Base-by-base conservation (phyloP, 2,888 invertebrate species). In the Nephrotoma guestfalica region DNA sequence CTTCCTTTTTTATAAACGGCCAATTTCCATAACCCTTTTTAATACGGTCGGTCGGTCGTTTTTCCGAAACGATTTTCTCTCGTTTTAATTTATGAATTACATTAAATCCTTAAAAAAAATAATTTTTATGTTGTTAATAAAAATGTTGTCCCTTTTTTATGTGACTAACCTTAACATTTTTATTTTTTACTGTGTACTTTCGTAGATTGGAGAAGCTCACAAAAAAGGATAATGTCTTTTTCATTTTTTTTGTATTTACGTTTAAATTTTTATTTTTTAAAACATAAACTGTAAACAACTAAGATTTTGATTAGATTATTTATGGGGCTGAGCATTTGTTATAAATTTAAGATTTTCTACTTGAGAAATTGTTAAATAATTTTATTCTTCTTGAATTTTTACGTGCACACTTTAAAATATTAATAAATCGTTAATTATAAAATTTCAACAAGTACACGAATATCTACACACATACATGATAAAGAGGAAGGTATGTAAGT, bases 251-350 rank as follows among this genome's bases (percentile, higher is more conserved):
- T 84, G 41, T 84, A 0, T 84, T 11, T 40, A 30, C 30, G 30
- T 30, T 30, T 30, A 30, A 30, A 30, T 30, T 30, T 30, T 30
- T 83, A 4, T 83, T 83, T 84, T 84, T 41, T 41, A 41, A 41
- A 41, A 41, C 42, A 85, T 43, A 85, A 85, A 85, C 85, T 85
- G 85, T 85, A 85, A 85, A 85, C 85, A 85, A 85, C 42, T 43
- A 42, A 43, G 85, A 41, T 85, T 85, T 85, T 85, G 85, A 85
- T 85, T 85, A 43, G 85, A 85, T 85, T 85, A 85, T 18, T 85
- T 84, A 84, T 84, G 84, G 84, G 71, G 84, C 42, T 84, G 84
- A 84, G 41, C 41, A 84, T 84, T 84, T 71, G 71, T 71, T 30
- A 71, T 71, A 71, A 71, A 71, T 71, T 71, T 71, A 71, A 71